phyloP scores from a whole-genome alignment of 2,888 invertebrate genomes.

The Strigamia transsilvanica region DNA sequence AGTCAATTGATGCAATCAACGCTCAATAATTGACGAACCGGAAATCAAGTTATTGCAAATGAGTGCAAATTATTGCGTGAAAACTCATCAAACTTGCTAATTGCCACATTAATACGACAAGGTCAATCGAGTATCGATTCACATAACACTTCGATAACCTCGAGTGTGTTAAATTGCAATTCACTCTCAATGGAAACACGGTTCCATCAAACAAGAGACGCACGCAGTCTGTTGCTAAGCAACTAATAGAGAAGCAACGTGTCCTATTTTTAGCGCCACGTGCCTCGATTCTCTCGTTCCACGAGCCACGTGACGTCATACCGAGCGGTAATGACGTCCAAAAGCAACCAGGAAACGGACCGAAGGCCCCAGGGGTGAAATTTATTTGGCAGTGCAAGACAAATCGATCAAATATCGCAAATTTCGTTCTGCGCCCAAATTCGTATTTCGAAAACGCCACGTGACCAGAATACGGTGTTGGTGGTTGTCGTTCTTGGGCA shows the following conservation, averaged over 20 bases:
- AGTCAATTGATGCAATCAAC: too few relatives aligned
- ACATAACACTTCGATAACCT: background rate
- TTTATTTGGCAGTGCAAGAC: background rate
- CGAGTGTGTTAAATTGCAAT: conserved; percentile 22
- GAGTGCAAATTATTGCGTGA: background rate
- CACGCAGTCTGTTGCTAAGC: conserved; percentile 18
- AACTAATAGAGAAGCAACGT: conserved; percentile 18
- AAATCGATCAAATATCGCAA: conserved; percentile 1
- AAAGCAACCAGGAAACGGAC: conserved; percentile 7
- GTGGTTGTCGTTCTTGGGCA: background rate
- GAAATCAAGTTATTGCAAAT: too few relatives aligned
- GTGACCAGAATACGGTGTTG: too few relatives aligned
- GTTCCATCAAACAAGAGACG: conserved; percentile 23
- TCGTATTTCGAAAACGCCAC: too few relatives aligned
- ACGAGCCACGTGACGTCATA: background rate
- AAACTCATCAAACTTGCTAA: conserved; percentile 1
- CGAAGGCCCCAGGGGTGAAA: background rate
- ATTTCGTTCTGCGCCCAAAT: background rate
- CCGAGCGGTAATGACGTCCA: background rate
- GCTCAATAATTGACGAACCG: too few relatives aligned
- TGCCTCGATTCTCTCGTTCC: background rate
- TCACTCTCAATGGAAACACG: conserved; percentile 13
- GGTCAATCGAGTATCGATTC: conserved; percentile 13
- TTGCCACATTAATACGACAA: background rate
- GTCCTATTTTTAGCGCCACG: conserved; percentile 30